phyloP scores from a whole-genome alignment of 2,113 vertebrate species.

The Corythornis madagascariensis region DNA sequence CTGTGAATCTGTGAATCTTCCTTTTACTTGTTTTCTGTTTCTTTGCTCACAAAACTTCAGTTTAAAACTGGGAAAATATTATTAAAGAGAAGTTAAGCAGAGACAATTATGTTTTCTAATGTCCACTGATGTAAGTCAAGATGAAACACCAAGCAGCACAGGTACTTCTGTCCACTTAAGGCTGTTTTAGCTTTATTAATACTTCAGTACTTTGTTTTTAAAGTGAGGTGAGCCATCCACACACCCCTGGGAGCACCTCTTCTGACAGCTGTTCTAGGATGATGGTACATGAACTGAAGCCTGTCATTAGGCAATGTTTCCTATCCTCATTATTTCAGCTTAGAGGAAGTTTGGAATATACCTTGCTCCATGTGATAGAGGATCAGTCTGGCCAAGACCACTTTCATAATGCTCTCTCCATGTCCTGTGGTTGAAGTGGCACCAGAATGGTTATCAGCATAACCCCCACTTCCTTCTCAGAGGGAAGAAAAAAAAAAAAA shows the following conservation, averaged over 20 bases:
- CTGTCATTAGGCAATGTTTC: neutral
- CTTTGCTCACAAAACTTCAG: neutral
- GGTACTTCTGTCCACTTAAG: neutral
- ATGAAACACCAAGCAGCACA: neutral
- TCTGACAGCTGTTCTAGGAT: neutral
- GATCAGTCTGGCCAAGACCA: constrained; percentile 86
- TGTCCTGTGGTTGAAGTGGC: constrained; percentile 91
- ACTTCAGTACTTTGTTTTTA: neutral
- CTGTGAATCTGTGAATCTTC: too few species aligned
- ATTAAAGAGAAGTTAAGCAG: neutral
- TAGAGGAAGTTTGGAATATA: constrained; percentile 49
- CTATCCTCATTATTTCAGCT: neutral
- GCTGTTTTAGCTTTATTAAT: neutral
- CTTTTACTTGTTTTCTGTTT: constrained; percentile 3
- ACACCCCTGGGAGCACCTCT: neutral
- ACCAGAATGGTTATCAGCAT: constrained; percentile 89
- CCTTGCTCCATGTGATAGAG: constrained; percentile 94
- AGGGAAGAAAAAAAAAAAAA: neutral
- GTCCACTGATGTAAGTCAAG: neutral
- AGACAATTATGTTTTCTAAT: neutral
- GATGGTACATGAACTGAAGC: neutral
- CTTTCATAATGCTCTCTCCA: constrained; percentile 95
- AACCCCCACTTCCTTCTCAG: constrained; percentile 87
- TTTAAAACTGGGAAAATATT: neutral
- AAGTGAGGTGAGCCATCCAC: neutral